Conservation (phyloP, 2,113 vertebrate species). For the Monarcha castaneiventris region DNA sequence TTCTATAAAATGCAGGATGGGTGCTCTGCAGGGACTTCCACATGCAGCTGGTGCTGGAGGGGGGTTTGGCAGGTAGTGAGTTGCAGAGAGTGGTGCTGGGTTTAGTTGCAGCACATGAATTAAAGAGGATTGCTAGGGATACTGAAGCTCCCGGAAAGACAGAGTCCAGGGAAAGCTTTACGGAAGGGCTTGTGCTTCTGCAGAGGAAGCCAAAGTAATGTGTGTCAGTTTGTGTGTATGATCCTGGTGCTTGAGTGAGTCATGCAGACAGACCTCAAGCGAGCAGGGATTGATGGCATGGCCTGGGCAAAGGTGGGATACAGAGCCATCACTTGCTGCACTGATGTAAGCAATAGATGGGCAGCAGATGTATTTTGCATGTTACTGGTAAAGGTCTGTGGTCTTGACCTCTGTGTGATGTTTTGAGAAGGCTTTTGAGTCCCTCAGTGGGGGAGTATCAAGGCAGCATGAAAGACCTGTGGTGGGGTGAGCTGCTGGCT, state of each 20-base stretch:
- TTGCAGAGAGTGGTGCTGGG: neutral
- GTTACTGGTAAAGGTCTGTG: neutral
- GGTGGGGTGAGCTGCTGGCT: neutral
- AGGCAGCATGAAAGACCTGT: accelerated
- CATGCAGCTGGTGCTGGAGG: neutral
- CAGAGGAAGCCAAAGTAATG: accelerated
- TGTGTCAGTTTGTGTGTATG: accelerated
- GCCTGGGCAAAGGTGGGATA: neutral
- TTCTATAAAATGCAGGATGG: neutral
- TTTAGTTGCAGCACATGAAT: neutral
- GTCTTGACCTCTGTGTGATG: accelerated
- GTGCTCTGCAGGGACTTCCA: neutral
- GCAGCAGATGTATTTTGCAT: neutral
- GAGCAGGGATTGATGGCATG: accelerated
- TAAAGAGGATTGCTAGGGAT: neutral
- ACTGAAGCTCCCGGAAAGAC: neutral
- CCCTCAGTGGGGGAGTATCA: neutral
- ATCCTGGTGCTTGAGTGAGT: neutral
- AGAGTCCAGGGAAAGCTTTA: neutral
- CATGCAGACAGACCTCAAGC: neutral
- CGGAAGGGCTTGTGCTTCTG: neutral
- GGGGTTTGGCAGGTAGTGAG: neutral
- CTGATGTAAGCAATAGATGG: neutral
- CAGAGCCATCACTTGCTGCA: neutral
- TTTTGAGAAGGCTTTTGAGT: neutral